A percentile compares a stretch with the other conserved stretches of the same genome.
phyloP scores from a whole-genome alignment of 2,888 invertebrate species.

The Thereva unica region DNA sequence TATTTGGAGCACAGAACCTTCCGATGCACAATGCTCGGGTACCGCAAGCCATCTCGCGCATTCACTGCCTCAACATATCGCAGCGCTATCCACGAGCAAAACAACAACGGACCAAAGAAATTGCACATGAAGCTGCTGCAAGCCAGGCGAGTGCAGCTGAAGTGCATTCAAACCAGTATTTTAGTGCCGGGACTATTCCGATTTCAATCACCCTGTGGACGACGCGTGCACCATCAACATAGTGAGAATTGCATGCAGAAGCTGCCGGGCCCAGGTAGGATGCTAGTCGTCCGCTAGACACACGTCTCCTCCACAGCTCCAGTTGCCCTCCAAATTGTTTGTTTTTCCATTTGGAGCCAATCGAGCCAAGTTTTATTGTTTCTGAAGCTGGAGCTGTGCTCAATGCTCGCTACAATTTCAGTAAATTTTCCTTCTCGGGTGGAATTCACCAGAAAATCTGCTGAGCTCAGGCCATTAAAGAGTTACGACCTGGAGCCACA shows the following conservation, averaged over 20 bases:
- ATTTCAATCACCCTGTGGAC: conserved; percentile 33
- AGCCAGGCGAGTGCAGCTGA: conserved; percentile 10
- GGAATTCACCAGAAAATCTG: conserved; percentile 21
- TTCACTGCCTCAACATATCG: conserved; percentile 8
- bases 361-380: conserved; percentile 27
- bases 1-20: conserved; percentile 28
- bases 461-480: conserved; percentile 31
- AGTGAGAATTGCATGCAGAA: conserved; percentile 10
- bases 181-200: conserved; percentile 26
- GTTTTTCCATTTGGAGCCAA: conserved; percentile 25
- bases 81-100: conserved; percentile 9
- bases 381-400: neutral
- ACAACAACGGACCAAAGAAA: conserved; percentile 1
- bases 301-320: conserved; percentile 15
- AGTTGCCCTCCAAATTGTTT: conserved; percentile 8
- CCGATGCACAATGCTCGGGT: conserved; percentile 14
- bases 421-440: conserved; percentile 12
- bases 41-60: neutral
- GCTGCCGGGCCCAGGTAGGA: conserved; percentile 16
- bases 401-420: neutral
- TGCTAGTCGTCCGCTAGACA: conserved; percentile 30
- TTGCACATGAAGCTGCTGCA: conserved; percentile 7
- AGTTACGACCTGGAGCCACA: conserved; percentile 27
- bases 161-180: conserved; percentile 29
- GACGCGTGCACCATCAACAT: conserved; percentile 15